Base-by-base conservation (phyloP, 2,888 invertebrate genomes). In the Hirtodrosophila trivittata region DNA sequence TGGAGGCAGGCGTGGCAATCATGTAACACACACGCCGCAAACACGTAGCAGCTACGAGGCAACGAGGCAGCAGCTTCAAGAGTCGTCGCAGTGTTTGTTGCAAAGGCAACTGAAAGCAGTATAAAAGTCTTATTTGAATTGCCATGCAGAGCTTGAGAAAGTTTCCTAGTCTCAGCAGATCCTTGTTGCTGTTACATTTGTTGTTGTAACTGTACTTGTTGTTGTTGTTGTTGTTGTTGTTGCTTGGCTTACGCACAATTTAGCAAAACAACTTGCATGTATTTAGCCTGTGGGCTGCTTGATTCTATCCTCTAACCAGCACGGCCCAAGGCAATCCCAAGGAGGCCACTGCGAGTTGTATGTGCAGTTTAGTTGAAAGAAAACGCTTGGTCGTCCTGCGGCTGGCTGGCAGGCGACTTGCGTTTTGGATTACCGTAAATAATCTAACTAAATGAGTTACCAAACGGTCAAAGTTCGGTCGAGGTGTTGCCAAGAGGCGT, bases 121-220 rank as follows among this genome's bases (percentile, higher is more conserved):
- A 80, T 86, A 86, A 86, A 80, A 80, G 80, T 80, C 86, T 80
- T 80, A 86, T 80, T 86, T 86, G 84, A 74, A 81, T 86, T 81
- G 81, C 68, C 75, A 70, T 74, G 70, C 81, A 85, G 77, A 77
- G 84, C 81, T 76, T 68, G 81, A 70, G 80, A 86, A 78, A 86
- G 46, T 78, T 86, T 83, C 38, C 49, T 49, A 52, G 43, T 56
- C 39, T 30, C 42, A 51, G 37, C 28, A 28, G 55, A 73, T 73
- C 62, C 69, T 60, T 55, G 52, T 59, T 52, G 54, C 38, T 54
- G 57, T 49, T 47, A 32, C 39, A 47, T 43, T 46, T 57, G 57
- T 37, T 50, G 28, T 26, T 57, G 42, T 13, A 42, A 35, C 14
- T 52, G 45, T 35, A n/a, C n/a, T n/a, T 37, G 54, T 42, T 47